phyloP scores from a whole-genome alignment of 2,113 vertebrate species.

The Nothocercus julius region DNA sequence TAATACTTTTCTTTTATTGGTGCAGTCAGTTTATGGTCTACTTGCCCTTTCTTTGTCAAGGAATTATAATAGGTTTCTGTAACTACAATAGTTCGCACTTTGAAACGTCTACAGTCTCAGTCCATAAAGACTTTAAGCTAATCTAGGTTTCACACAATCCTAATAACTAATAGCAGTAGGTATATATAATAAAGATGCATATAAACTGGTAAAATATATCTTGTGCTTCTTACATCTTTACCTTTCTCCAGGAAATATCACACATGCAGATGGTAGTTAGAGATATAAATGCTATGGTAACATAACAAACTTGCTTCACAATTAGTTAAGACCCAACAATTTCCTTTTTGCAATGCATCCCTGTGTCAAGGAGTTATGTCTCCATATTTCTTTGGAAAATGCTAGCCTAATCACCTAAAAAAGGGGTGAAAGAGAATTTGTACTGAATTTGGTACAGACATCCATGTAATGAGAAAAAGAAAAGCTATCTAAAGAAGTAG shows the following conservation, averaged over 20 bases:
- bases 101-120: background rate
- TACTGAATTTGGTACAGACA: background rate
- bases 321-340: background rate
- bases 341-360: background rate
- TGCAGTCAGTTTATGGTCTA: constrained; percentile 41
- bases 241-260: background rate
- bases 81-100: constrained; percentile 5
- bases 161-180: background rate
- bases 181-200: background rate
- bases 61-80: constrained; percentile 25
- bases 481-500: background rate
- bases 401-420: background rate
- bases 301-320: background rate
- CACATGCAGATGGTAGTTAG: background rate
- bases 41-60: constrained; percentile 54
- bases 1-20: constrained; percentile 49
- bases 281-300: background rate
- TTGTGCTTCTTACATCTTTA: background rate
- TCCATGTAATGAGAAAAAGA: background rate
- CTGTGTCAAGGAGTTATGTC: background rate
- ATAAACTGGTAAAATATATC: background rate
- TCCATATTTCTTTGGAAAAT: background rate
- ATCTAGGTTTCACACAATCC: background rate
- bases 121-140: constrained; percentile 21
- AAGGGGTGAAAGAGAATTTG: background rate